Base-by-base conservation (phyloP, 2,797 vertebrate species). In the Eulemur rubriventer region DNA sequence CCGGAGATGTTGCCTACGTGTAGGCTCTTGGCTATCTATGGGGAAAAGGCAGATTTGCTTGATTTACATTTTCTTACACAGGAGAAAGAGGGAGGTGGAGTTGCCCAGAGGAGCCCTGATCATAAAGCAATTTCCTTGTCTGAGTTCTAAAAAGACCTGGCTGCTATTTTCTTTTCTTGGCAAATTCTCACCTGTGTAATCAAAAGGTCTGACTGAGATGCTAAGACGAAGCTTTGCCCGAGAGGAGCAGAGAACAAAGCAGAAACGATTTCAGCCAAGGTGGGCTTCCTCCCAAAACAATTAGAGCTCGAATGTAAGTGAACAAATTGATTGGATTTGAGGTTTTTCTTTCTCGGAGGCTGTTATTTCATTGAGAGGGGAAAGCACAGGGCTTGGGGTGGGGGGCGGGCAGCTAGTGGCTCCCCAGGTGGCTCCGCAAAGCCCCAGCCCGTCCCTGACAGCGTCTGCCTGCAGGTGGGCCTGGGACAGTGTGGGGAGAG, bases 31-130 rank as follows among this genome's bases (percentile, higher is more conserved):
- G 55, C 8, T 57, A 8, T 57, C 55, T 57, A 9, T 57, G 16
- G 81, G 35, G 75, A 97, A 93, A 98, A 98, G 97, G 98, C 96
- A n/a, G 97, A 98, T 96, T 97, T 98, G 57, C 70, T 76, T 22
- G 9, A 88, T 11, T 24, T 50, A 26, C 30, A 82, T 59, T 69
- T 83, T 70, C 33, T 20, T 4, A 4, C 26, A 11, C 79, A 50
- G 70, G 97, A 61, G 75, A 52, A 94, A 65, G 35, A 93, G 93
- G 69, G 73, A 94, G 46, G 73, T 2, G 16, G 94, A 43, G 33
- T 72, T 65, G 2, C 75, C 48, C 7, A 0, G 57, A 75, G 1
- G 46, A 59, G 38, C 11, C 30, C 17, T 17, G 52, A 97, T 52
- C 16, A 59, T 1, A 12, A 4, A 14, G 65, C n/a, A 92, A 22